These are phyloP conservation scores for Parochlus steinenii DNA, from an alignment of 2,888 invertebrate genomes.

Conservation along the genomic window DNA sequence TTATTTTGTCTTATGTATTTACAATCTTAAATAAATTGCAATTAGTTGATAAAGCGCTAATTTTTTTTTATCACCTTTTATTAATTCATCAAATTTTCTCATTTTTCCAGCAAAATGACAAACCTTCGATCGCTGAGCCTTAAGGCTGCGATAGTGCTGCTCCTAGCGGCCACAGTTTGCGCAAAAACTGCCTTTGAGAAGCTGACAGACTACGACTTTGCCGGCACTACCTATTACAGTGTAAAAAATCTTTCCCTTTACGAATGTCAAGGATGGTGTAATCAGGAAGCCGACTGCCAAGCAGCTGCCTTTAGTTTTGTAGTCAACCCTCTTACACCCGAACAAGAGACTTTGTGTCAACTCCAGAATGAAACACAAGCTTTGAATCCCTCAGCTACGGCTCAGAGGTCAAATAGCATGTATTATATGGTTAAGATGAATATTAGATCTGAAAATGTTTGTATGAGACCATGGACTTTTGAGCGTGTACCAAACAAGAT, in stretches of 20 bases:
- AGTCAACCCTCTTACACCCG: conserved; percentile 77
- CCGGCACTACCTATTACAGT: conserved; percentile 81
- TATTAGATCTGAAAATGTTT: conserved; percentile 79
- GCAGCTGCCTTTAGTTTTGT: conserved; percentile 90
- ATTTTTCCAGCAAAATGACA: too few species aligned
- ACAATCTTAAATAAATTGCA: too few species aligned
- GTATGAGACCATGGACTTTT: conserved; percentile 82
- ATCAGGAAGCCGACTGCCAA: conserved; percentile 81
- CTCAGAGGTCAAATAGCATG: conserved; percentile 73
- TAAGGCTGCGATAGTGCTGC: conserved; percentile 15
- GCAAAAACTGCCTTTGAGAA: conserved; percentile 86
- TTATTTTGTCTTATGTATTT: too few species aligned
- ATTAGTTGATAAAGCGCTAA: too few species aligned
- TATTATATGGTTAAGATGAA: conserved; percentile 87
- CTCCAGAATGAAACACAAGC: conserved; percentile 86
- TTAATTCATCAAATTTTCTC: too few species aligned
- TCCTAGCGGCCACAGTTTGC: conserved; percentile 27
- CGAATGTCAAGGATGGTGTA: conserved; percentile 91
- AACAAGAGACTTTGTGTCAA: conserved; percentile 80
- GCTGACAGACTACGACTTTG: conserved; percentile 78
- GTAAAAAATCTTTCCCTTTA: conserved; percentile 81
- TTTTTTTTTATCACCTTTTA: too few species aligned
- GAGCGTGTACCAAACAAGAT: conserved; percentile 87
- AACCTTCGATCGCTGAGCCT: too few species aligned
- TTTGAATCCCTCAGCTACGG: conserved; percentile 70